Base-by-base conservation (phyloP, 2,888 invertebrate species). In the Coelinius sp. region DNA sequence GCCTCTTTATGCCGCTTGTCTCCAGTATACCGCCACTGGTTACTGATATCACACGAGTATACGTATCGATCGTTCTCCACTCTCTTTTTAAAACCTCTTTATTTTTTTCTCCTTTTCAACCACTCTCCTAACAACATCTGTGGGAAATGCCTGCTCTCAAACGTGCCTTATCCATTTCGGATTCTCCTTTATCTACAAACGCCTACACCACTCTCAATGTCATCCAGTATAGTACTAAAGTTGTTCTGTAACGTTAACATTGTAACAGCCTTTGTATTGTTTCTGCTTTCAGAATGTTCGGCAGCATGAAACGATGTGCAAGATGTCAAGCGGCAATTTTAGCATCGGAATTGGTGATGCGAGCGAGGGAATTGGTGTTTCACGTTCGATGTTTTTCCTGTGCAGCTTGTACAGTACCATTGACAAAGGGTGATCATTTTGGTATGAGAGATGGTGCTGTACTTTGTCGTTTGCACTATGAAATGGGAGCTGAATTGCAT, bases 351-450 rank as follows among this genome's bases (percentile, higher is more conserved):
- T 89, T 98, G 88, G 97, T 98, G 87, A 97, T 98, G 97, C 91
- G 97, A 68, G 97, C 97, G 8, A 91, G 96, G 65, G 97, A 97
- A 83, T 91, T 95, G 83, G 96, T 97, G 80, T 98, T 96, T 90
- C 98, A 98, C 90, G 94, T 97, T 74, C 94, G 94, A 85, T 98
- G 98, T 89, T 98, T 98, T 90, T 95, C 95, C 59, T 98, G 98
- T 88, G 94, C 94, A 52, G 92, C 94, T 65, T 98, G 98, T 90
- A 93, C 93, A 86, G 91, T 94, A 41, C 93, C 94, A 3, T 91
- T 98, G 73, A 95, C 94, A 72, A 96, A 97, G 86, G 98, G 98
- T 49, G 98, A 98, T 87, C 96, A 96, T 82, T 98, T 97, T 89
- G 97, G 97, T 78, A 95, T 97, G 90, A 91, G 95, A 80, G 95